A percentile compares a stretch with the other conserved stretches of the same genome.
Conservation (phyloP, 2,888 invertebrate species). For the Steinernema carpocapsae region DNA sequence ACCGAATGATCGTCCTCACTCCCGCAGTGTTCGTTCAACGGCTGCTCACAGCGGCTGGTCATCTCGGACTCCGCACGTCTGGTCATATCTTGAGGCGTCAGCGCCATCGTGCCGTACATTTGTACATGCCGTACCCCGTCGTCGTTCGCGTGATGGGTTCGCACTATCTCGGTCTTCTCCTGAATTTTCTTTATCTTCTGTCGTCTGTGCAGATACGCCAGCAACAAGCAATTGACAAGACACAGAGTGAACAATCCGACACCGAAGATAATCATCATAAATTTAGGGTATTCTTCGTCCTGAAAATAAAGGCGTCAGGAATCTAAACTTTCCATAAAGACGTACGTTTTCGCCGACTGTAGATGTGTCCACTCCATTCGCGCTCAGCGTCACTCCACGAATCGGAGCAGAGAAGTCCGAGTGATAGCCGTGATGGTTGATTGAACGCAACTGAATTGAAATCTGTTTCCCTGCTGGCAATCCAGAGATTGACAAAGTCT, state of each 20-base stretch:
- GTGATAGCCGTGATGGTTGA: conserved; percentile 52
- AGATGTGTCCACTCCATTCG: conserved; percentile 1
- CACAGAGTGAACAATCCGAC: conserved; percentile 2
- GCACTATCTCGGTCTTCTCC: conserved; percentile 63
- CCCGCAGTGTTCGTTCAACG: conserved; percentile 44
- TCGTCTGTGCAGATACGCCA: conserved; percentile 33
- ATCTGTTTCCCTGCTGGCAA: conserved; percentile 36
- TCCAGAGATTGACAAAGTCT: not conserved
- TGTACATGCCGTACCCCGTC: conserved; percentile 62
- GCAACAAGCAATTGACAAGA: conserved; percentile 35
- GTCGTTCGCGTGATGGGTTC: conserved; percentile 54
- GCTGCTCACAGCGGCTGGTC: conserved; percentile 51
- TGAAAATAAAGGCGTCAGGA: not conserved
- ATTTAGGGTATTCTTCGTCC: conserved; percentile 26
- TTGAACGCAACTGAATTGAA: conserved; percentile 53
- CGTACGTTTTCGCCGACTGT: conserved; percentile 37
- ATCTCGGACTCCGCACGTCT: conserved; percentile 49
- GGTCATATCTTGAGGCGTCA: conserved; percentile 48
- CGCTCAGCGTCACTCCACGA: conserved; percentile 38
- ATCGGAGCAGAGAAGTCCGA: conserved; percentile 50
- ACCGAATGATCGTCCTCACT: conserved; percentile 65
- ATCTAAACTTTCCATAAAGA: not conserved
- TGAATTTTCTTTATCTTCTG: conserved; percentile 53
- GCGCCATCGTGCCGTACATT: conserved; percentile 64
- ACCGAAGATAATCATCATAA: conserved; percentile 37